phyloP scores from a whole-genome alignment of 2,888 invertebrate genomes.

The Drosophila atroscutellata region DNA sequence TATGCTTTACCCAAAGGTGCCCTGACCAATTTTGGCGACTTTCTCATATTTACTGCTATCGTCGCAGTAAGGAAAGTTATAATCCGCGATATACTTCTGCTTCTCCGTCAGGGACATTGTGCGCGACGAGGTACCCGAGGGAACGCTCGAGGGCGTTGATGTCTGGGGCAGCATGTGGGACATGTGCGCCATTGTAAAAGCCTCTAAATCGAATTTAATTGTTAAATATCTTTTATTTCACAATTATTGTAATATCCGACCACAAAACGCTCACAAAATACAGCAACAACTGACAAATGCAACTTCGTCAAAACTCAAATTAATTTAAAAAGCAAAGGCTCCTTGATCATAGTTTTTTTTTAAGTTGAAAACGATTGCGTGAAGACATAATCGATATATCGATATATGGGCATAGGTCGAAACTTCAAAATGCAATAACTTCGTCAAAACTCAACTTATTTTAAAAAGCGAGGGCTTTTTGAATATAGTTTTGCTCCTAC shows the following conservation, averaged over 20 bases:
- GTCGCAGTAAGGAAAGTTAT: conserved; percentile 88
- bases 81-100: conserved; percentile 85
- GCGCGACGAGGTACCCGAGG: conserved; percentile 71
- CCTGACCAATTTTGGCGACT: conserved; percentile 99
- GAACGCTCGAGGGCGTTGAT: conserved; percentile 53
- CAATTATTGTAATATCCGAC: conserved; percentile 9
- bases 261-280: conserved; percentile 21
- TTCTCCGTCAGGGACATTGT: conserved; percentile 83
- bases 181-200: conserved; percentile 60
- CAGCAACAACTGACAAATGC: conserved; percentile 38
- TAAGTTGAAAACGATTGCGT: too few relatives aligned
- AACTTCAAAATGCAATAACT: too few relatives aligned
- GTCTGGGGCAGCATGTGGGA: conserved; percentile 72
- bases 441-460: too few relatives aligned
- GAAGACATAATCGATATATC: too few relatives aligned
- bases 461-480: too few relatives aligned
- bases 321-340: too few relatives aligned
- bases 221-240: conserved; percentile 1
- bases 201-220: background rate
- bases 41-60: conserved; percentile 98
- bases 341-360: too few relatives aligned
- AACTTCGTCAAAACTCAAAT: background rate
- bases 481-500: too few relatives aligned
- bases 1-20: conserved; percentile 94
- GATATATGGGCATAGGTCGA: too few relatives aligned